These are phyloP conservation scores for Stomatorhinus walkeri DNA, from an alignment of 2,797 vertebrate genomes.

Conservation along the genomic window DNA sequence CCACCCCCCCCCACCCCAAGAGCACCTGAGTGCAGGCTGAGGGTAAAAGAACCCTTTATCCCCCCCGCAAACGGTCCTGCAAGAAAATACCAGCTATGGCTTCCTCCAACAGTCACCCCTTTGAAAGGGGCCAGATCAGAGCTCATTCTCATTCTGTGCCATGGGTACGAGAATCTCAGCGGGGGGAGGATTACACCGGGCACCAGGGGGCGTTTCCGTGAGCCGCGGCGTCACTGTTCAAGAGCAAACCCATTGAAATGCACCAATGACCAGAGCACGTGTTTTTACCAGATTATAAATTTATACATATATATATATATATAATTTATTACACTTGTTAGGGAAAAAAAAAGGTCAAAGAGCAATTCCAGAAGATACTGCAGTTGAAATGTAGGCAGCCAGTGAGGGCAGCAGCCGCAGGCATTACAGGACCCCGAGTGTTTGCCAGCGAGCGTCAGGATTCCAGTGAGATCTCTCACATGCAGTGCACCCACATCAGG, in stretches of 20 bases:
- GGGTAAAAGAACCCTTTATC: conserved; percentile 44
- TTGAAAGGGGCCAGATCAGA: conserved; percentile 44
- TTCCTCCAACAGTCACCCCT: conserved; percentile 45
- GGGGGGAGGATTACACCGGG: neutral
- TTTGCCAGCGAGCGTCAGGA: conserved; percentile 20
- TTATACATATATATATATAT: conserved; percentile 34
- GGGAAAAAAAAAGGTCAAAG: conserved; percentile 37
- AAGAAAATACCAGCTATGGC: neutral
- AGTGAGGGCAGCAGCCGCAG: conserved; percentile 12
- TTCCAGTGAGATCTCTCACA: neutral
- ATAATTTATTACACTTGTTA: conserved; percentile 35
- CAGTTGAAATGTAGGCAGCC: conserved; percentile 27
- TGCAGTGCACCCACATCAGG: conserved; percentile 31
- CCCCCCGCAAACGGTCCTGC: conserved; percentile 32
- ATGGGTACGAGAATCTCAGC: neutral
- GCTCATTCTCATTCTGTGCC: conserved; percentile 52
- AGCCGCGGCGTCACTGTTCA: neutral
- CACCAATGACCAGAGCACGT: conserved; percentile 46
- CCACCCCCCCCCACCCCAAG: neutral
- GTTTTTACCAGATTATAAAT: conserved; percentile 36
- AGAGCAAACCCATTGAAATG: neutral
- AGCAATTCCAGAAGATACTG: conserved; percentile 48
- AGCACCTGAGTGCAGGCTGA: conserved; percentile 40
- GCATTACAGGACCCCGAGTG: neutral
- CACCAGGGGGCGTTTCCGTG: neutral